These are phyloP conservation scores for Scolopax bukidnonensis DNA, from an alignment of 2,797 vertebrate genomes.

Conservation along the genomic window DNA sequence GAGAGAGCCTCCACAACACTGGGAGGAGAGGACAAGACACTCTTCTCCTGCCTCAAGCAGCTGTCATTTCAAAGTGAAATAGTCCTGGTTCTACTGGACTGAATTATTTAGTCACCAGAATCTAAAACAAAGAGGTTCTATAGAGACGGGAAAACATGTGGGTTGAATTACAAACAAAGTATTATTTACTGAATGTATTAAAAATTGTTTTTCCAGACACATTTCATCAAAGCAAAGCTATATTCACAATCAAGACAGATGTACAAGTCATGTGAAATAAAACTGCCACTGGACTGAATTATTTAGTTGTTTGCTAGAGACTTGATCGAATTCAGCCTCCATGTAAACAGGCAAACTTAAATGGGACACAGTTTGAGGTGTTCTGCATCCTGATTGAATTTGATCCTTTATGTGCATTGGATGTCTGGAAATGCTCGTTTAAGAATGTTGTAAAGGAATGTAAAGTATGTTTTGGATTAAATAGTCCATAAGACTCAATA, in stretches of 20 bases:
- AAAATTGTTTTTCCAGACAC: constrained; percentile 61
- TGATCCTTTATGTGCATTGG: neutral
- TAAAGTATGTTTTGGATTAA: constrained; percentile 32
- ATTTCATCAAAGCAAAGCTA: constrained; percentile 55
- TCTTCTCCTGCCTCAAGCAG: constrained; percentile 45
- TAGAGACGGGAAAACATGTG: constrained; percentile 21
- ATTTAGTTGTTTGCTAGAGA: constrained; percentile 62
- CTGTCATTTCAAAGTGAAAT: constrained; percentile 45
- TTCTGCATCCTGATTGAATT: constrained; percentile 15
- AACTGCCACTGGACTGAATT: constrained; percentile 59
- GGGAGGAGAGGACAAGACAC: constrained; percentile 40
- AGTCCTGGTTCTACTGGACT: constrained; percentile 20
- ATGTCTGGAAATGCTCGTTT: neutral
- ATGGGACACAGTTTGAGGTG: constrained; percentile 27
- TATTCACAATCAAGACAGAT: constrained; percentile 51
- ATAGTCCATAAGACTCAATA: neutral
- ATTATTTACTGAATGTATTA: constrained; percentile 59
- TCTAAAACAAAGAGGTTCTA: constrained; percentile 55
- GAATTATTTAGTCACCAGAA: constrained; percentile 55
- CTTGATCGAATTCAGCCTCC: constrained; percentile 39
- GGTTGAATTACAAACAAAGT: constrained; percentile 46
- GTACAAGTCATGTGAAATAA: constrained; percentile 59
- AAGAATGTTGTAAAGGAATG: neutral
- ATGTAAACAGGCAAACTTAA: constrained; percentile 45
- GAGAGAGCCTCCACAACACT: neutral